A percentile compares a stretch with the other conserved stretches of the same genome.
phyloP scores from a whole-genome alignment of 2,888 invertebrate genomes.

The Volucella bombylans region DNA sequence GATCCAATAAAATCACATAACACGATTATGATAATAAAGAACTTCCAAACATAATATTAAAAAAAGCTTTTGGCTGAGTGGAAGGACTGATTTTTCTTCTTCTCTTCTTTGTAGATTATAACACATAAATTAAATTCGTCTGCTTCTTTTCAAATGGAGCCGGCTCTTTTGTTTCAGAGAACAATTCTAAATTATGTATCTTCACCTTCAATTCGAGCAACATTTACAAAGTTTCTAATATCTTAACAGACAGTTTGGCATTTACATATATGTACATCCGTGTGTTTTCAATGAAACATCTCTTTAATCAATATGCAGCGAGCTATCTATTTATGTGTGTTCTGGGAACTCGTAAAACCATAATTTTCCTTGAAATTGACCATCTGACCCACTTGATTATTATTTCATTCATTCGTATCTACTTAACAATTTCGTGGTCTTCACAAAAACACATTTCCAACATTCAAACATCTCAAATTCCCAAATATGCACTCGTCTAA shows the following conservation, averaged over 20 bases:
- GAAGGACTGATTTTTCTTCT: too few species aligned
- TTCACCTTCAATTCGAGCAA: too few species aligned
- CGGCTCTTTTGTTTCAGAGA: too few species aligned
- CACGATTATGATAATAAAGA: too few species aligned
- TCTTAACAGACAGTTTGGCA: slow-evolving; percentile 40
- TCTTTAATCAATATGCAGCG: slow-evolving; percentile 1
- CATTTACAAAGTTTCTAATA: too few species aligned
- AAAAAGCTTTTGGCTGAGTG: too few species aligned
- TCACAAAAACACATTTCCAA: slow-evolving; percentile 22
- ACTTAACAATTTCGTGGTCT: slow-evolving; percentile 31
- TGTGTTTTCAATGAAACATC: slow-evolving; percentile 25
- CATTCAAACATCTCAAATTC: slow-evolving; percentile 56
- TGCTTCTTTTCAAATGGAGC: too few species aligned
- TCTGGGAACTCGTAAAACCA: slow-evolving; percentile 56
- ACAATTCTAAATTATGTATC: too few species aligned
- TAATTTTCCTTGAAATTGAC: slow-evolving; percentile 45
- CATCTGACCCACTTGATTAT: slow-evolving; percentile 65
- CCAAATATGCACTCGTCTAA: slow-evolving; percentile 49
- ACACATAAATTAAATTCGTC: too few species aligned
- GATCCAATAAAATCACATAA: too few species aligned
- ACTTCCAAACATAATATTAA: too few species aligned
- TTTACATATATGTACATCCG: slow-evolving; percentile 12
- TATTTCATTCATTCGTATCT: slow-evolving; percentile 45
- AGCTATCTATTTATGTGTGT: slow-evolving; percentile 17
- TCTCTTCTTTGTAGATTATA: too few species aligned